phyloP scores from a whole-genome alignment of 2,888 invertebrate species.

The Troides aeacus region DNA sequence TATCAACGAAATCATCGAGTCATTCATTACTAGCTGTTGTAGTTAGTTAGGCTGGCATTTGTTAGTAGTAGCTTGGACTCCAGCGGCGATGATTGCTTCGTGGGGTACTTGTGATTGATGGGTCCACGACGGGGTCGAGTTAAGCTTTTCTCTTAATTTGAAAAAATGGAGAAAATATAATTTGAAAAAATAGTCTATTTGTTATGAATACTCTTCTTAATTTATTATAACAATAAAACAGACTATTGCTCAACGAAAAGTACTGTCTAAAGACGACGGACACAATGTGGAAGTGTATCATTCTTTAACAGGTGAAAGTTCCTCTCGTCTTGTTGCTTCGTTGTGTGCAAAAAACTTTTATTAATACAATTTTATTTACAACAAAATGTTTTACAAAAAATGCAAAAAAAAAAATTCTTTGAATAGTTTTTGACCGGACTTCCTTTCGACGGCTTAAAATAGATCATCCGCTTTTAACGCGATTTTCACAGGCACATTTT shows the following conservation, averaged over 20 bases:
- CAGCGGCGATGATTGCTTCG: slow-evolving; percentile 40
- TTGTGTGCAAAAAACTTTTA: no score
- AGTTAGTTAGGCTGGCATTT: slow-evolving; percentile 27
- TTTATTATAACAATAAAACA: not conserved
- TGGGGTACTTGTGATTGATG: slow-evolving; percentile 40
- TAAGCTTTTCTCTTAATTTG: slow-evolving; percentile 20
- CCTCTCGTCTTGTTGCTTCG: no score
- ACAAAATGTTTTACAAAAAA: no score
- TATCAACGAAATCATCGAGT: slow-evolving; percentile 33
- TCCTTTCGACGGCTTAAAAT: no score
- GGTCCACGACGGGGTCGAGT: slow-evolving; percentile 23
- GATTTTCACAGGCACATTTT: no score
- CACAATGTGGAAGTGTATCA: no score
- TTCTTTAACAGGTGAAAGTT: no score
- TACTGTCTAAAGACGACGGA: no score
- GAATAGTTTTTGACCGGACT: no score
- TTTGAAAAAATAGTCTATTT: slow-evolving; percentile 4
- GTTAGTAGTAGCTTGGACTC: slow-evolving; percentile 35
- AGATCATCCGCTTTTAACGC: no score
- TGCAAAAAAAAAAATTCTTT: no score
- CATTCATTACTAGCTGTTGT: slow-evolving; percentile 35
- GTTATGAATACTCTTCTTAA: slow-evolving; percentile 1
- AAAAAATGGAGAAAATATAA: not conserved
- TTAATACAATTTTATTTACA: no score
- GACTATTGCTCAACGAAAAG: not conserved